Conservation (phyloP, 2,113 vertebrate species). For the Ophiodon elongatus region DNA sequence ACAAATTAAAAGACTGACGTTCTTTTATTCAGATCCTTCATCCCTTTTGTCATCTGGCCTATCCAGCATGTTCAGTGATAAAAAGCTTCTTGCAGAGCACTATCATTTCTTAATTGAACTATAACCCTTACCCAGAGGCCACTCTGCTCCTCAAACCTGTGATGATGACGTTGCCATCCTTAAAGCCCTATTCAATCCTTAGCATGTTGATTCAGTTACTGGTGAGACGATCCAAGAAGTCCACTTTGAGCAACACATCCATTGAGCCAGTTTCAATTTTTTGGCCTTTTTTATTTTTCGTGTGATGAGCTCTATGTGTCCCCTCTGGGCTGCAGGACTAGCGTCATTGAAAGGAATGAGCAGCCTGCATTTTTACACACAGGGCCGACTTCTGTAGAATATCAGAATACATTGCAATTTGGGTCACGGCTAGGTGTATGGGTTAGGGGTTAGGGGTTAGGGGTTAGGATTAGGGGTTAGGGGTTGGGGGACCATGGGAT, state of each 20-base stretch:
- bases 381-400: background rate
- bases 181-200: background rate
- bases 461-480: too few relatives aligned
- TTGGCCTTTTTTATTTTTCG: background rate
- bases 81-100: too few relatives aligned
- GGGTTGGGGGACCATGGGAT: too few relatives aligned
- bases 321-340: too few relatives aligned
- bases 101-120: too few relatives aligned
- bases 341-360: background rate
- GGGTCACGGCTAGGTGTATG: background rate
- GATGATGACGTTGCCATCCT: background rate
- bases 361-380: background rate
- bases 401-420: background rate
- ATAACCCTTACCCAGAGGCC: too few relatives aligned
- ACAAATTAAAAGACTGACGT: background rate
- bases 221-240: background rate
- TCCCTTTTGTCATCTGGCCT: background rate
- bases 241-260: background rate
- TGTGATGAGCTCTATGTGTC: background rate
- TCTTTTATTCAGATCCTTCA: background rate
- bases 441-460: too few relatives aligned
- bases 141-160: too few relatives aligned
- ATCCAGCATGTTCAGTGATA: background rate
- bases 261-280: too few relatives aligned
- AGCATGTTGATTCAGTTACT: background rate